Base-by-base conservation (phyloP, 2,113 vertebrate genomes). In the Cnemophilus loriae region DNA sequence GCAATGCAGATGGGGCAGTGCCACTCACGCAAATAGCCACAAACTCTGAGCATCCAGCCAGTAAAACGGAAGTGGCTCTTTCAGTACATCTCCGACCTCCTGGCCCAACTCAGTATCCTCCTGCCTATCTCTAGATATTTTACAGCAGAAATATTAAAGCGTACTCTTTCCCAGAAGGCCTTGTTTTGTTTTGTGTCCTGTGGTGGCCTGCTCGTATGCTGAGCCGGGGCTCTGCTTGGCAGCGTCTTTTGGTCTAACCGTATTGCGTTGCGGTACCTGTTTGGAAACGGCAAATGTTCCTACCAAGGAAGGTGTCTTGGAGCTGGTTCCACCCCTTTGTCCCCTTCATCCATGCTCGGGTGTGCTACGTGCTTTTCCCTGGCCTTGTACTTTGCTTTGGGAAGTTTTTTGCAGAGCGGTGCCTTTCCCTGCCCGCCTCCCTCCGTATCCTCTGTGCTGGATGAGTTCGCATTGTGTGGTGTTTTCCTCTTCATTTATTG, bases 401-500 rank as follows among this genome's bases (percentile, higher is more conserved):
- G 78, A 80, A 65, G 26, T 92, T 96, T 84, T 84, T 75, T 79
- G 53, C 57, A 7, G 71, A 92, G 61, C 2, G 1, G 13, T 82
- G 85, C 64, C 76, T 94, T 95, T 63, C 53, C 86, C 74, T 57
- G 69, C 69, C 79, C 5, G 26, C 77, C 85, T 93, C 86, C 30
- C 94, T 94, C 76, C 0, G 1, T 26, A 86, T 89, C 90, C 87
- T 90, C 90, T 5, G 37, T 94, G 95, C 95, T 95, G 93, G 95
- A 96, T 90, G 93, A 81, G 90, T 93, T 96, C 95, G 90, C 88
- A 92, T 97, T 96, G 95, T 96, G 96, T 96, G 86, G 92, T 97
- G 95, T 96, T 96, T 97, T 96, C 96, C 93, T 95, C 93, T 87
- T 95, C 96, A 78, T 96, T 97, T 97, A 96, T 96, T 96, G 96